Evolutionary conservation across 1,140 invertebrate species (phyloP), one percentile per base, ranked within the genome.

Genomic region (Drosophila busckii): DNA sequence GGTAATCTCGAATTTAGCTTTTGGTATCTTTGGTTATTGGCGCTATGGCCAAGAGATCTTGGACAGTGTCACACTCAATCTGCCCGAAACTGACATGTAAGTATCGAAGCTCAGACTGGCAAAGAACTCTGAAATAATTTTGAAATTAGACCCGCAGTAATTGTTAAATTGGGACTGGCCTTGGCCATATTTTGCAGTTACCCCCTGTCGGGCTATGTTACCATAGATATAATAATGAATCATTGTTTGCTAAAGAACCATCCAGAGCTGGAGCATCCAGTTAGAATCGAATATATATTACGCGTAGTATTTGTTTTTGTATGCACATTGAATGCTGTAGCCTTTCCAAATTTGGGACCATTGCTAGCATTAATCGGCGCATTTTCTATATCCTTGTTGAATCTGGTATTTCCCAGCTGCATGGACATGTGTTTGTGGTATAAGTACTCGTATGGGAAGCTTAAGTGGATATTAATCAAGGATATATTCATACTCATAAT

Each of bases 21-120:
- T 73, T 6, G 62, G 62, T 0, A 10, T 73, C 3, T 13, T 71
- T 16, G 69, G 68, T 12, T 73, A 63, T 20, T 73, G 69, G 69
- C 40, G 48, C 0, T 73, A 37, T 20, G 69, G 68, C 0, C 12
- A 31, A 0, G 0, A 37, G 0, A 5, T 44, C 1, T 0, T 2
- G 0, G 69, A 38, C 4, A 56, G 45, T 16, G 3, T 70, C 3
- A 58, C 55, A 0, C 35, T 71, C 0, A 67, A 71, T 20, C 13
- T 71, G 5, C 62, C 68, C 17, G 34, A 26, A 2, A 2, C 61
- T 4, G 41, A 71, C 12, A 3, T 44, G 69, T 71, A 12, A 52
- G 68, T 61, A n/a, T n/a, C n/a, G n/a, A n/a, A n/a, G n/a, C n/a
- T n/a, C n/a, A n/a, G n/a, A n/a, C n/a, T n/a, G n/a, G n/a, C n/a